Conservation (phyloP, 1,140 invertebrate genomes). For the Psix sp. region DNA sequence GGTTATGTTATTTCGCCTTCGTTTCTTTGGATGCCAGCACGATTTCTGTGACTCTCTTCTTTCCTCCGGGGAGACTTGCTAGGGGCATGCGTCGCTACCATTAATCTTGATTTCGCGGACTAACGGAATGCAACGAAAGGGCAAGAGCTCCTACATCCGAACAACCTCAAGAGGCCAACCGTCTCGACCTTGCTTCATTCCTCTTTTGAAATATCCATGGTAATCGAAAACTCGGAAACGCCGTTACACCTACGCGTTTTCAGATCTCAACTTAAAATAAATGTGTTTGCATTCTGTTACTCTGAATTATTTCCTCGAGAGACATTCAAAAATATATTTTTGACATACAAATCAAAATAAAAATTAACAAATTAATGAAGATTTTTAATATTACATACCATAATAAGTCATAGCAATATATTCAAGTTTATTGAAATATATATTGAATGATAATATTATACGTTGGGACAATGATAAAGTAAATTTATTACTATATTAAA, state of each 20-base stretch:
- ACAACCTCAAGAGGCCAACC: constrained; percentile 57
- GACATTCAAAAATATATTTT: too few relatives aligned
- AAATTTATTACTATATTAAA: too few relatives aligned
- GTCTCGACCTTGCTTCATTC: constrained; percentile 41
- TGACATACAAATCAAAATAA: too few relatives aligned
- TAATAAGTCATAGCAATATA: too few relatives aligned
- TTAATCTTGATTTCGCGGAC: constrained; percentile 71
- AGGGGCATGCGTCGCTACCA: constrained; percentile 65
- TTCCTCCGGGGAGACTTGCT: constrained; percentile 51
- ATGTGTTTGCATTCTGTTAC: too few relatives aligned
- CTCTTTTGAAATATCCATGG: constrained; percentile 53
- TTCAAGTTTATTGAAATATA: too few relatives aligned
- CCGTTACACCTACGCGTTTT: constrained; percentile 37
- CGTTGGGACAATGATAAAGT: too few relatives aligned
- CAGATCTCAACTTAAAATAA: constrained; percentile 5
- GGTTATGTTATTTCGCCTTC: constrained; percentile 57
- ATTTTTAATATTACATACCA: too few relatives aligned
- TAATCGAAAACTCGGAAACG: constrained; percentile 58
- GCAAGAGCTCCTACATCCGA: constrained; percentile 51
- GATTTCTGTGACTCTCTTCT: constrained; percentile 64
- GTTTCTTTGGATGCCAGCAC: constrained; percentile 62
- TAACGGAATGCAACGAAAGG: constrained; percentile 62
- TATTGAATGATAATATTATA: too few relatives aligned
- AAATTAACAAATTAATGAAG: too few relatives aligned
- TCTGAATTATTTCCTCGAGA: too few relatives aligned